Conservation (phyloP, 2,888 invertebrate species). For the Cheiracanthium punctorium region DNA sequence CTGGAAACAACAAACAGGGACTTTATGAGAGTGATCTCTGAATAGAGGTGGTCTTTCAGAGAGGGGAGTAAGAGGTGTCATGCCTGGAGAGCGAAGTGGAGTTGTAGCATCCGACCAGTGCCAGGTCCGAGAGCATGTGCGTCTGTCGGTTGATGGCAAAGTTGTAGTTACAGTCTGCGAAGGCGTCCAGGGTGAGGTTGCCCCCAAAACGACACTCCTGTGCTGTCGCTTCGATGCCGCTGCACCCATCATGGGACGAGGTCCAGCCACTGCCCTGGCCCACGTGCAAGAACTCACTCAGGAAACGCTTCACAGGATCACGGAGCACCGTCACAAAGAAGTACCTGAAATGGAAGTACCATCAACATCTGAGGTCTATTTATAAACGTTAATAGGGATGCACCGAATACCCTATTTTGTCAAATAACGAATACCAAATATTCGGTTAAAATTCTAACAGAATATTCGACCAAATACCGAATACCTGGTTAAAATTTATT, state of each 20-base stretch:
- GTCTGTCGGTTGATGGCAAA: slow-evolving; percentile 97
- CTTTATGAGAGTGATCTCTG: too few species aligned
- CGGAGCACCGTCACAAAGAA: slow-evolving; percentile 96
- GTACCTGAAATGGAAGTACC: slow-evolving; percentile 82
- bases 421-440: too few species aligned
- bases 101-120: slow-evolving; percentile 96
- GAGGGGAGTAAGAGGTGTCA: too few species aligned
- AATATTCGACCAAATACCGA: too few species aligned
- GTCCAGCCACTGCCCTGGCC: slow-evolving; percentile 94
- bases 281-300: slow-evolving; percentile 98
- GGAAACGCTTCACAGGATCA: slow-evolving; percentile 93
- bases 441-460: too few species aligned
- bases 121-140: slow-evolving; percentile 96
- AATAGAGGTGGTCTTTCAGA: too few species aligned
- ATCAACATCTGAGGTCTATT: too few species aligned
- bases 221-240: slow-evolving; percentile 79
- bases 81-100: slow-evolving; percentile 83
- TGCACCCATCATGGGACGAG: slow-evolving; percentile 82
- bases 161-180: slow-evolving; percentile 93
- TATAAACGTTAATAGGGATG: too few species aligned
- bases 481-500: too few species aligned
- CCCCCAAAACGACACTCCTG: slow-evolving; percentile 84
- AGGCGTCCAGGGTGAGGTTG: slow-evolving; percentile 91
- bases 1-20: too few species aligned
- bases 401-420: too few species aligned